Evolutionary conservation across 2,797 vertebrate genomes (phyloP), one percentile per base, ranked within the genome.

Genomic region (Acomys russatus): DNA sequence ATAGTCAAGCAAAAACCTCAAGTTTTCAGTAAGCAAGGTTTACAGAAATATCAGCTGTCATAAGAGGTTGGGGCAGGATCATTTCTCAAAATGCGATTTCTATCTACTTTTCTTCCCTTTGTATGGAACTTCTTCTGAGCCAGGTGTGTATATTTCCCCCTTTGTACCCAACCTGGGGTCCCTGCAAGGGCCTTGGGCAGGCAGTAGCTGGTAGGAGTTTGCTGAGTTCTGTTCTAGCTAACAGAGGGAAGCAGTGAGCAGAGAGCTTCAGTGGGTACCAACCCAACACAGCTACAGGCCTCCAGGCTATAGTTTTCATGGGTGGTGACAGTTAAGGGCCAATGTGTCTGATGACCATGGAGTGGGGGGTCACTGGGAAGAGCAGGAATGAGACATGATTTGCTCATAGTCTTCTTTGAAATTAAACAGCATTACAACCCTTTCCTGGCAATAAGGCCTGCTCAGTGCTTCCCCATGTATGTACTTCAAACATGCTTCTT

Each of bases 71-170:
- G 22, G 12, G 44, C 49, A n/a, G 63, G 88, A 76, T 74, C 61
- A 14, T n/a, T 91, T 84, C 59, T 95, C 70, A 71, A 89, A 91
- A 73, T 63, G 44, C 73, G 49, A 95, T 59, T 44, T 73, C 11
- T 23, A 20, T 54, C 74, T 64, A 61, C 35, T 44, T 82, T 92
- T 51, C 30, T 20, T 64, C 35, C 44, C 23, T 90, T 35, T 73
- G 8, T 3, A 4, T 25, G n/a, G 61, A 88, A 51, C 0, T 84
- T 90, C 61, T 85, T 93, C 64, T 20, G 30, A 44, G 33, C 63
- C 51, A 61, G 30, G 66, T 15, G 49, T 61, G 11, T 12, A 56
- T 71, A 80, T 49, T 85, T 90, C 89, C 30, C 22, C 63, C n/a
- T 92, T 84, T 63, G 30, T 33, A 49, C n/a, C 64, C 51, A 88